Percentiles rank a stretch among this genome's conserved stretches.
phyloP scores from a whole-genome alignment of 2,113 vertebrate species.

The Trematocara unimaculatum region DNA sequence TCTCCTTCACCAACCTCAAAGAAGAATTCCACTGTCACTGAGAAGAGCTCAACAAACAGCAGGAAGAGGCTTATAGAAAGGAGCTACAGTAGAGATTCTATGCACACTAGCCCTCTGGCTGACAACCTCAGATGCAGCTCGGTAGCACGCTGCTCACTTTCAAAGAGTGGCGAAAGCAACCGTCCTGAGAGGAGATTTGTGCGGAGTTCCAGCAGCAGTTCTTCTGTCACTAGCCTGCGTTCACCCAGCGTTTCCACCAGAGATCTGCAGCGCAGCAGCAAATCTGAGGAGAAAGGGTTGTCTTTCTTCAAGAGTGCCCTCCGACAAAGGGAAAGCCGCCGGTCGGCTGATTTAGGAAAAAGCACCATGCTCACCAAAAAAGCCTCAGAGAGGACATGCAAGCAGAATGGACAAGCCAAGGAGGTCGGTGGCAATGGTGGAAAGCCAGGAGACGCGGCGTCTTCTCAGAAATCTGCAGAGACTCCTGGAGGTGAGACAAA shows the following conservation, averaged over 20 bases:
- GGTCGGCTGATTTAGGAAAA: constrained; percentile 92
- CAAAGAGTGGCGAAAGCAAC: constrained; percentile 60
- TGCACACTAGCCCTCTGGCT: constrained; percentile 78
- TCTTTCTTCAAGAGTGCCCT: constrained; percentile 94
- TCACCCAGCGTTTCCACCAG: constrained; percentile 75
- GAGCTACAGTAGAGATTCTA: constrained; percentile 82
- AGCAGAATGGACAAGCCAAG: constrained; percentile 67
- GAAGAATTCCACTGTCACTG: constrained; percentile 55
- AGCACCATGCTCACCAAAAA: constrained; percentile 84
- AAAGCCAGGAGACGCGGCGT: constrained; percentile 47
- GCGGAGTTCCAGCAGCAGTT: constrained; percentile 82
- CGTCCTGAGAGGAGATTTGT: constrained; percentile 71
- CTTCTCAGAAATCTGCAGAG: constrained; percentile 51
- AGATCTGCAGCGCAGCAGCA: constrained; percentile 84
- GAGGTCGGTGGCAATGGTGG: constrained; percentile 54
- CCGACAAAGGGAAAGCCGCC: constrained; percentile 89
- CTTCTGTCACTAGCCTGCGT: constrained; percentile 89
- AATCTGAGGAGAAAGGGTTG: constrained; percentile 90
- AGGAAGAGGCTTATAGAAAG: constrained; percentile 81
- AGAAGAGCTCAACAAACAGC: constrained; percentile 61
- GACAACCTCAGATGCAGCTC: constrained; percentile 72
- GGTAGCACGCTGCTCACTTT: constrained; percentile 66
- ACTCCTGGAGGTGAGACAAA: constrained; percentile 45
- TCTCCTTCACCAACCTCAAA: constrained; percentile 75
- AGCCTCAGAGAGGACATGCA: constrained; percentile 71